Evolutionary conservation across 2,888 invertebrate species (phyloP), one percentile per base, ranked within the genome.

Genomic region (Parapristionchus giblindavisi): DNA sequence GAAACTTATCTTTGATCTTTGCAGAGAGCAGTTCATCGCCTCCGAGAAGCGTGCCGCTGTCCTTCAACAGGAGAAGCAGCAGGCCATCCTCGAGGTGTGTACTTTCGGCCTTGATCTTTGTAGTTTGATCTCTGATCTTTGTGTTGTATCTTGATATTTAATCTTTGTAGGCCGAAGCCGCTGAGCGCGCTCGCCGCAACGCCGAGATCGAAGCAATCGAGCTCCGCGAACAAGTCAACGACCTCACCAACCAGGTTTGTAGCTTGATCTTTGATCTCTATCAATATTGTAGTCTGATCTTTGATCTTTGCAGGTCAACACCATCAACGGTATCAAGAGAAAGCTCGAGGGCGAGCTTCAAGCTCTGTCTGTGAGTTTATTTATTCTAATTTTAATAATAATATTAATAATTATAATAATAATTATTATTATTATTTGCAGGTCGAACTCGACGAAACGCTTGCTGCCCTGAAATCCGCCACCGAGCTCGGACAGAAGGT

Each of bases 401-500:
- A n/a, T n/a, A 32, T 8, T 58, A 6, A 27, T 29, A 32, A 17
- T 3, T 27, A 56, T 4, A 38, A 32, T 24, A 48, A 27, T 29
- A 48, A 29, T n/a, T 6, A 8, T 14, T 40, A n/a, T 11, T 36
- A 11, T 40, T n/a, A 3, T 27, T 66, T 76, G 17, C 79, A 92
- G 91, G 94, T 96, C 89, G 98, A 99, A 91, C 92, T 99, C 89
- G 98, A 99, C 90, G 98, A 99, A 91, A 93, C 97, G 89, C 92
- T 96, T 90, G 95, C 94, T 91, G 98, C 99, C 91, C 95, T 98
- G 89, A 96, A 96, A 92, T 94, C 94, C 91, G 95, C 96, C 85
- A 97, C 98, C 90, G 99, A 99, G 91, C 94, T 95, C 92, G 95
- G 95, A 87, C 96, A 96, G 93, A 98, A 96, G 92, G 96, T 95